phyloP scores from a whole-genome alignment of 2,797 vertebrate genomes.

The Pogonophryne albipinna region DNA sequence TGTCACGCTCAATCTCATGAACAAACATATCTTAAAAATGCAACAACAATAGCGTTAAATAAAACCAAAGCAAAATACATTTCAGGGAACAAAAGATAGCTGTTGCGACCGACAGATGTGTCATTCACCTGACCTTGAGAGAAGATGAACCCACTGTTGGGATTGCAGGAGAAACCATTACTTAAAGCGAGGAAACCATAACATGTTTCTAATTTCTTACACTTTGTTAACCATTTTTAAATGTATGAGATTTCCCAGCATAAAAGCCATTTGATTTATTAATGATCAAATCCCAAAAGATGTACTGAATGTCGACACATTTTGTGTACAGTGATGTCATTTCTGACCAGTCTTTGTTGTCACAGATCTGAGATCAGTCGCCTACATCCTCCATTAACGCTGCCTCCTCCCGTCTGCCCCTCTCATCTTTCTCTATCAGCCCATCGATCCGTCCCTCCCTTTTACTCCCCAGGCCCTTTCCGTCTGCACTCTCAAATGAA shows the following conservation, averaged over 20 bases:
- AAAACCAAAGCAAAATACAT: not conserved
- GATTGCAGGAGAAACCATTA: not conserved
- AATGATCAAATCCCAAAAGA: not conserved
- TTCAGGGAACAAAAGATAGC: not conserved
- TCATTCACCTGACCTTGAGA: conserved; percentile 62
- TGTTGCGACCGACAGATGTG: not conserved
- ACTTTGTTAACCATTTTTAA: not conserved
- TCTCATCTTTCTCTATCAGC: conserved; percentile 59
- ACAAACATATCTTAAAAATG: not conserved
- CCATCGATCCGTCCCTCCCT: conserved; percentile 48
- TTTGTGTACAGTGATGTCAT: not conserved
- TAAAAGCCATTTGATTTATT: not conserved
- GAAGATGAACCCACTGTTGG: not conserved
- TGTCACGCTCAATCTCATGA: not conserved
- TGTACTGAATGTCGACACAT: too few species aligned
- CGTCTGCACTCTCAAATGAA: conserved; percentile 43
- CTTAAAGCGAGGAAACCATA: not conserved
- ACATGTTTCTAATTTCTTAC: not conserved
- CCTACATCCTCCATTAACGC: conserved; percentile 19
- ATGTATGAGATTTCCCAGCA: not conserved
- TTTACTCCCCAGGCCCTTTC: conserved; percentile 24
- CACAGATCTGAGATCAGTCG: conserved; percentile 30
- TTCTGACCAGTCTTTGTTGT: conserved; percentile 33
- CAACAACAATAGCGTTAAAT: not conserved
- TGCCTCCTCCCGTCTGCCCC: conserved; percentile 16